phyloP scores from a whole-genome alignment of 2,888 invertebrate species.

The Caenorhabditis uteleia region DNA sequence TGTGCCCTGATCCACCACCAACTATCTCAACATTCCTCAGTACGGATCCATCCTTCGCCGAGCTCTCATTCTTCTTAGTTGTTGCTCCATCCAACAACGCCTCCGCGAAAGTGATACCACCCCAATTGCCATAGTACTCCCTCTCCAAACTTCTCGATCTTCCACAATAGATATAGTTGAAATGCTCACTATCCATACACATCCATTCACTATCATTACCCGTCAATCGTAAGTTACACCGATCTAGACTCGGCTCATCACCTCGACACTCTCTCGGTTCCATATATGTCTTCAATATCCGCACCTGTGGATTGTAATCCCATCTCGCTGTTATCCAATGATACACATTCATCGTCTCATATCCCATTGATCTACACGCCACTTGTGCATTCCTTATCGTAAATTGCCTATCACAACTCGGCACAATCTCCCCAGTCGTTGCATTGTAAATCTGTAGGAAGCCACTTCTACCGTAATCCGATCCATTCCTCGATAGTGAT shows the following conservation, averaged over 20 bases:
- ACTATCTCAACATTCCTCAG: constrained; percentile 80
- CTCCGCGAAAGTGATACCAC: constrained; percentile 81
- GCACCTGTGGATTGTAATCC: constrained; percentile 86
- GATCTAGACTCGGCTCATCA: constrained; percentile 76
- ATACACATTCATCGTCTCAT: constrained; percentile 85
- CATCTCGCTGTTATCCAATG: constrained; percentile 85
- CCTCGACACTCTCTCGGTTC: constrained; percentile 81
- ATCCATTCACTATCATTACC: constrained; percentile 72
- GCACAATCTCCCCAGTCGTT: constrained; percentile 94
- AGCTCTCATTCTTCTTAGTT: too few relatives aligned
- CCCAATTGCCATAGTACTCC: constrained; percentile 83
- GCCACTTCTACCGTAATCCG: constrained; percentile 50
- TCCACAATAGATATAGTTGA: constrained; percentile 91
- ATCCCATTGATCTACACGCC: constrained; percentile 89
- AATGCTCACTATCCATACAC: constrained; percentile 82
- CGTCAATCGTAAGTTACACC: constrained; percentile 54
- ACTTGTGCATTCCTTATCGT: constrained; percentile 89
- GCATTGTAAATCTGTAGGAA: constrained; percentile 81
- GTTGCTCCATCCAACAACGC: constrained; percentile 38
- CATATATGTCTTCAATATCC: constrained; percentile 91
- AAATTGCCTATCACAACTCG: constrained; percentile 92
- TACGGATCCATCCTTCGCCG: constrained; percentile 76
- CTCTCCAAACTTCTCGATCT: constrained; percentile 68
- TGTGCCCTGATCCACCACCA: constrained; percentile 93
- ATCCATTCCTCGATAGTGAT: constrained; percentile 51